Base-by-base conservation (phyloP, 2,797 vertebrate genomes). In the Pipistrellus pipistrellus region DNA sequence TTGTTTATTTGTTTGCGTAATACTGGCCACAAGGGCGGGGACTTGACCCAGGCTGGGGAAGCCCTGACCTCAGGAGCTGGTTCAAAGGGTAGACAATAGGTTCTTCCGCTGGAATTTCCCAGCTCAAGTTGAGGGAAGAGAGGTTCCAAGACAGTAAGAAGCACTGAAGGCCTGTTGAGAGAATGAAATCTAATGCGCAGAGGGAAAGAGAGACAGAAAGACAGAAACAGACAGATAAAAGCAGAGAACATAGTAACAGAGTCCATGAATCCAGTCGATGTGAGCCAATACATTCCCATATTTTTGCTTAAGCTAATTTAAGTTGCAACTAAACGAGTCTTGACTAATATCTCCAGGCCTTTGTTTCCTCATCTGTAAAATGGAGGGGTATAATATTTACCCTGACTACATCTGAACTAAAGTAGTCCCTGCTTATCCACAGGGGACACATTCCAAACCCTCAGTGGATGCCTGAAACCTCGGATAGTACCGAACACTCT, bases 51-150 rank as follows among this genome's bases (percentile, higher is more conserved):
- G 44, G 75, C 41, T 30, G 7, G 69, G 23, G 30, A 48, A 89
- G 41, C 55, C 32, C 27, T 53, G 51, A 83, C 53, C 23, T 48
- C 25, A 73, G 27, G 57, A 53, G 25, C 38, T 38, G 9, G 38
- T 71, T 82, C 23, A 27, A 32, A 93, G 73, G 21, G 44, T 76
- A 30, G 38, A 32, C 25, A 86, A 10, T 14, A 59, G 8, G 25
- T 89, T 80, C 83, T 95, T 90, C 44, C 59, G 62, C 32, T 66
- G 44, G 30, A 77, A 77, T 90, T 88, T 85, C 81, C 77, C 38
- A 95, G 13, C 20, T 59, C 64, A 59, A 2, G 35, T 30, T 38
- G 23, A 71, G 9, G 20, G 14, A 85, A 57, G 21, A 55, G 77
- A 72, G 38, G 23, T 6, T 25, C 23, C 44, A 11, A n/a, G 27